Evolutionary conservation across 2,888 invertebrate species (phyloP).

Genomic region (Vandiemenella viatica): DNA sequence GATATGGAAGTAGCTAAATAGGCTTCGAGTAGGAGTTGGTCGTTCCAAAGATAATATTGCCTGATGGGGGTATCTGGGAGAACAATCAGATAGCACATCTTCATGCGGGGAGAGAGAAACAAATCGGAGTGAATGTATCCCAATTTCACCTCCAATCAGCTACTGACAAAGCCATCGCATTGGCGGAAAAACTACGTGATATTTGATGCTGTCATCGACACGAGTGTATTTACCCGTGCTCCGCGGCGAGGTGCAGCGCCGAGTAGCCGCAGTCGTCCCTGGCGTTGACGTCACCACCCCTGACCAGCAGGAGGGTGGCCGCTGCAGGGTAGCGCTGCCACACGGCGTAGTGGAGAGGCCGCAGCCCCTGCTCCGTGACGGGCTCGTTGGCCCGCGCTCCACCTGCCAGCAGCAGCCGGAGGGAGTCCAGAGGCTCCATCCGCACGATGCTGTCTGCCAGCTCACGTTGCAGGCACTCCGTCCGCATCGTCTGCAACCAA

Average conservation of each 20-base stretch:
- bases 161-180: too few species aligned
- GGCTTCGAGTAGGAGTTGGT: too few species aligned
- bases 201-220: too few species aligned
- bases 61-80: too few species aligned
- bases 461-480: slow-evolving; percentile 68
- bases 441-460: slow-evolving; percentile 81
- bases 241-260: slow-evolving; percentile 78
- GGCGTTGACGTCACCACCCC: slow-evolving; percentile 69
- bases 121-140: too few species aligned
- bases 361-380: slow-evolving; percentile 66
- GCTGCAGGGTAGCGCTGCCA: slow-evolving; percentile 74
- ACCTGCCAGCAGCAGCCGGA: slow-evolving; percentile 67
- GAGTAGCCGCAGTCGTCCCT: slow-evolving; percentile 84
- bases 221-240: slow-evolving; percentile 61
- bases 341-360: slow-evolving; percentile 83
- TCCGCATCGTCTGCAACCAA: slow-evolving; percentile 53
- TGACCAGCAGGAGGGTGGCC: slow-evolving; percentile 59
- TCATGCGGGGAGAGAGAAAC: too few species aligned
- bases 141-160: too few species aligned
- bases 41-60: too few species aligned
- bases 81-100: too few species aligned
- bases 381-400: slow-evolving; percentile 72
- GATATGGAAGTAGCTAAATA: too few species aligned
- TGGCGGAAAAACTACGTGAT: too few species aligned
- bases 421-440: slow-evolving; percentile 74